Base-by-base conservation (phyloP, 1,140 invertebrate genomes). In the Chlorops oryzae region DNA sequence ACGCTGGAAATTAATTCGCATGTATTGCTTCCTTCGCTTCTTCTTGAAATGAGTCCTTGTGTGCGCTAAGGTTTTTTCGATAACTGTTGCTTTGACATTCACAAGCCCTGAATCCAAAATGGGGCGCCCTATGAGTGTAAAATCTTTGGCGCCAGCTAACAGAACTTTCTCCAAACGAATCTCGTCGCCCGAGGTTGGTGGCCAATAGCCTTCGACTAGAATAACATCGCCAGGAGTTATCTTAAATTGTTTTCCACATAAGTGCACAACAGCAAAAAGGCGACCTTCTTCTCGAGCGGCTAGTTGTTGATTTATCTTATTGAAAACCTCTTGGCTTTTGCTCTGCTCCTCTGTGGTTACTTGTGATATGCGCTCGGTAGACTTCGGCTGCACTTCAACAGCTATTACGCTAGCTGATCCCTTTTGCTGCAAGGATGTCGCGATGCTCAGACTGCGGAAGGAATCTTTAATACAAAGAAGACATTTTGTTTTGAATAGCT, bases 1-100 rank as follows among this genome's bases (percentile, higher is more conserved):
- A 63, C 82, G 79, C 55, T 77, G 75, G 70, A 90, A 89, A 58
- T 87, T 83, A 40, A 88, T 83, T 63, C 84, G 79, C 65, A 79
- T 82, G 60, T 77, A 88, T 54, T 89, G 85, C 74, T 90, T 88
- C 69, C 88, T 83, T 56, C 78, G 77, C 58, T 78, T 85, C 65
- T 87, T 84, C 18, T 78, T 78, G 63, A 90, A 91, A 60, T 82
- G 77, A 42, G 84, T 85, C 66, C 86, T 88, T 1, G 85, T 90
- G 57, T 91, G 82, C 1, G 88, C 90, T 2, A 95, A 73, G 1
- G 87, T 90, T 72, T 96, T 95, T 55, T 93, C 91, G 40, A 96
- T 84, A 5, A 96, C 81, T 25, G 90, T 94, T 1, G 87, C 92
- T 53, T 88, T 82, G 1, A 96, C 78, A 41, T 77, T 74, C 0